Conservation (phyloP, 2,113 vertebrate genomes). For the Pluvialis apricaria region DNA sequence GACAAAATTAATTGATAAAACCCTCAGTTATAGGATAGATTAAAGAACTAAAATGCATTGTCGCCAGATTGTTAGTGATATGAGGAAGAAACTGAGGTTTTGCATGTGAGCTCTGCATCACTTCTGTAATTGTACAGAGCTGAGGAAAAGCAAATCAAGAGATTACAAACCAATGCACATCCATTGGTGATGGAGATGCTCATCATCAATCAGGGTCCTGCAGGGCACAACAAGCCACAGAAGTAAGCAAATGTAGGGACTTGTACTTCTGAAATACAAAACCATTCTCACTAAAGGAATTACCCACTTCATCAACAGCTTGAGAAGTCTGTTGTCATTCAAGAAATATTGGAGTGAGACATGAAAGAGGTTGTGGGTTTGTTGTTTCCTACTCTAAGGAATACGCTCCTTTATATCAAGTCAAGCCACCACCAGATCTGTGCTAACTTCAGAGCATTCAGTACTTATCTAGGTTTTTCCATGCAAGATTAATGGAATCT, state of each 20-base stretch:
- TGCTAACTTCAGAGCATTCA: neutral
- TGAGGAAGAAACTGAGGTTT: neutral
- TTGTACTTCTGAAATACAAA: neutral
- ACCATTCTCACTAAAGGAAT: neutral
- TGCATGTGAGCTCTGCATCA: neutral
- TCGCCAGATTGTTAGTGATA: neutral
- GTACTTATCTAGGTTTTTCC: neutral
- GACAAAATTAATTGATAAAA: neutral
- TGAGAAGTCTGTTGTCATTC: neutral
- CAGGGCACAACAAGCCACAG: neutral
- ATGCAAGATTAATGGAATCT: neutral
- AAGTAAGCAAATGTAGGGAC: neutral
- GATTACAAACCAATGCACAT: accelerated
- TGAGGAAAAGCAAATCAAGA: neutral
- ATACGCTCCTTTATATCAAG: neutral
- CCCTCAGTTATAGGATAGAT: neutral
- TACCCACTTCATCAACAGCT: neutral
- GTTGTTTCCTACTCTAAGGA: neutral
- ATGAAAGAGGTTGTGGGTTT: neutral
- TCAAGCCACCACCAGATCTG: neutral
- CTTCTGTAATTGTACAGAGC: accelerated
- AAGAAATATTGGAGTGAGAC: neutral
- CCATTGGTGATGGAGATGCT: neutral
- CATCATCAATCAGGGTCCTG: neutral
- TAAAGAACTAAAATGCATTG: neutral